Conservation (phyloP, 2,113 vertebrate genomes). For the Haplotaxodon microlepis region DNA sequence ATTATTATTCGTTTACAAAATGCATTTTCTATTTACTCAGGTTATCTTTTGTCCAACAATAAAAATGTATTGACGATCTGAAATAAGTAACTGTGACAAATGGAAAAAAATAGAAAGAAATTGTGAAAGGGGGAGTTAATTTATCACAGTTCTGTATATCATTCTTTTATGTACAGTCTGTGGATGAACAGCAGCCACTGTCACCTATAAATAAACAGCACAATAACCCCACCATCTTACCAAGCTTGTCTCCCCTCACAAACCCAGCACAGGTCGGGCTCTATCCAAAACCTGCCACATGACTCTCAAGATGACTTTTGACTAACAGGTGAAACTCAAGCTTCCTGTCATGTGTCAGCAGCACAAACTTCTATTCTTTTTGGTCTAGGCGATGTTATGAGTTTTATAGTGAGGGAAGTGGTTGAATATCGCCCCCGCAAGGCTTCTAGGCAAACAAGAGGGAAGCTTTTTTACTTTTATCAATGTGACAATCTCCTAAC, state of each 20-base stretch:
- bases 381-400: accelerated
- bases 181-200: neutral
- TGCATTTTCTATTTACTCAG: neutral
- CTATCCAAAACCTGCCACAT: neutral
- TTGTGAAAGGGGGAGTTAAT: accelerated
- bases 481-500: neutral
- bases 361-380: neutral
- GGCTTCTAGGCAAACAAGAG: neutral
- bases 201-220: neutral
- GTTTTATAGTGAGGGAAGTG: neutral
- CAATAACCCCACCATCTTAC: neutral
- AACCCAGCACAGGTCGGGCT: neutral
- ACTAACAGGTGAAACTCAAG: neutral
- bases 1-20: neutral
- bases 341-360: neutral
- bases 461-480: neutral
- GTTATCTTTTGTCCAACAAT: accelerated
- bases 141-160: accelerated
- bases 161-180: neutral
- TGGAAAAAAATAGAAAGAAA: neutral
- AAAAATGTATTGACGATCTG: neutral
- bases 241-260: neutral
- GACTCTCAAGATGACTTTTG: neutral
- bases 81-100: neutral
- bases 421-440: neutral